phyloP scores from a whole-genome alignment of 2,888 invertebrate genomes.

The Elegia similella region DNA sequence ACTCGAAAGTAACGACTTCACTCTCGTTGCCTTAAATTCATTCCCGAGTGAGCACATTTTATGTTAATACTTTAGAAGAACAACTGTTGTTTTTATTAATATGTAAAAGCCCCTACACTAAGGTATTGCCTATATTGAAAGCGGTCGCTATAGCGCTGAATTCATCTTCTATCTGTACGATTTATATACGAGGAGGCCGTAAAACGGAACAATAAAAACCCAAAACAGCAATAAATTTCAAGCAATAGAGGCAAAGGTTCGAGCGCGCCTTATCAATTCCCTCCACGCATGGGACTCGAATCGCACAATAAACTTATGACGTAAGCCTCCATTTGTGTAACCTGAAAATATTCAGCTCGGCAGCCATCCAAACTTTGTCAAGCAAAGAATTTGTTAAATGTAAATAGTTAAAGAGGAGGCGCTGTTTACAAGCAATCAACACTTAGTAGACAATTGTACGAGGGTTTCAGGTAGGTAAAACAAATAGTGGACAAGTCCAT shows the following conservation, averaged over 20 bases:
- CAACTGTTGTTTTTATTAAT: conserved; percentile 32
- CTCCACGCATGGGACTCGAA: conserved; percentile 71
- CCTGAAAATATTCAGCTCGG: conserved; percentile 28
- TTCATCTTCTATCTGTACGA: conserved; percentile 80
- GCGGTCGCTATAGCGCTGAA: conserved; percentile 71
- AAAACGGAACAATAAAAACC: conserved; percentile 83
- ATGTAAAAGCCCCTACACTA: conserved; percentile 49
- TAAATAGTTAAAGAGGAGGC: conserved; percentile 59
- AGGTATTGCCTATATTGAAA: conserved; percentile 65
- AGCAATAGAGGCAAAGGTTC: conserved; percentile 81
- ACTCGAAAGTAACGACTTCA: conserved; percentile 36
- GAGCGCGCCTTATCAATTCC: conserved; percentile 80
- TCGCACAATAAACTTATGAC: conserved; percentile 78
- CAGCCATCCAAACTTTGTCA: conserved; percentile 25
- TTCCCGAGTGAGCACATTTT: conserved; percentile 19
- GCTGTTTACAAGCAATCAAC: conserved; percentile 78
- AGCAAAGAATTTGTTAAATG: conserved; percentile 36
- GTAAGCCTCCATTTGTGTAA: conserved; percentile 44
- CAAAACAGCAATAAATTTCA: conserved; percentile 83
- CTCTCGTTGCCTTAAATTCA: conserved; percentile 15
- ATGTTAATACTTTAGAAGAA: conserved; percentile 10
- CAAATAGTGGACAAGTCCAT: conserved; percentile 71
- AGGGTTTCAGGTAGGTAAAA: conserved; percentile 74
- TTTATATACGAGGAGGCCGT: conserved; percentile 80
- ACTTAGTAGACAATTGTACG: conserved; percentile 74